Conservation (phyloP, 2,888 invertebrate genomes). For the Miltochrista miniata region DNA sequence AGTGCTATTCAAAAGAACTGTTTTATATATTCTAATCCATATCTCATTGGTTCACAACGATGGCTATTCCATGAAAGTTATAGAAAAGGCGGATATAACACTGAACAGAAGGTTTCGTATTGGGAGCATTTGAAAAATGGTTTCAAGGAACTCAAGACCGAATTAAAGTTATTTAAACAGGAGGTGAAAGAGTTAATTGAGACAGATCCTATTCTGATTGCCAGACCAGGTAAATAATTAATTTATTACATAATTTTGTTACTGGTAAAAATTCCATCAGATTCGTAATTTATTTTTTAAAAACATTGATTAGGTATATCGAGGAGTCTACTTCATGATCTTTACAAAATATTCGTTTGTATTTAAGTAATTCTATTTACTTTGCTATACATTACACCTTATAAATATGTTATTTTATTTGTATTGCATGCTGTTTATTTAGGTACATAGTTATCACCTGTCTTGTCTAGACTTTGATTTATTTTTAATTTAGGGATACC, state of each 20-base stretch:
- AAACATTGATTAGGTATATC: too few species aligned
- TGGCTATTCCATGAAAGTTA: constrained; percentile 82
- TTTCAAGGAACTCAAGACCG: constrained; percentile 85
- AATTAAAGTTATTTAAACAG: constrained; percentile 85
- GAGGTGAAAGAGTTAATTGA: constrained; percentile 87
- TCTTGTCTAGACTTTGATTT: too few species aligned
- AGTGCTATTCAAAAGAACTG: constrained; percentile 35
- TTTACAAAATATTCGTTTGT: too few species aligned
- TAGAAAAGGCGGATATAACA: constrained; percentile 85
- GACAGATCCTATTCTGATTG: constrained; percentile 84
- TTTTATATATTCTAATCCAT: constrained; percentile 31
- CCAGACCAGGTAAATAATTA: constrained; percentile 73
- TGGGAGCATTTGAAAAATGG: constrained; percentile 85
- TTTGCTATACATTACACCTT: too few species aligned
- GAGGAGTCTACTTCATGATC: too few species aligned
- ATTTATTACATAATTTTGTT: background rate
- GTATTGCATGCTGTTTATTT: too few species aligned
- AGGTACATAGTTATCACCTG: too few species aligned
- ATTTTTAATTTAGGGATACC: too few species aligned
- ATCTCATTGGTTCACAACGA: constrained; percentile 48
- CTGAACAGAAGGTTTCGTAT: constrained; percentile 63
- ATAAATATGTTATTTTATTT: too few species aligned
- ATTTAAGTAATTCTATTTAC: too few species aligned
- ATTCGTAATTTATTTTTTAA: too few species aligned
- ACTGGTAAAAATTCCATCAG: too few species aligned